A percentile compares a stretch with the other conserved stretches of the same genome.
These are phyloP conservation scores for Aphelenchoides avenae DNA, from an alignment of 1,140 invertebrate species.

Conservation along the genomic window DNA sequence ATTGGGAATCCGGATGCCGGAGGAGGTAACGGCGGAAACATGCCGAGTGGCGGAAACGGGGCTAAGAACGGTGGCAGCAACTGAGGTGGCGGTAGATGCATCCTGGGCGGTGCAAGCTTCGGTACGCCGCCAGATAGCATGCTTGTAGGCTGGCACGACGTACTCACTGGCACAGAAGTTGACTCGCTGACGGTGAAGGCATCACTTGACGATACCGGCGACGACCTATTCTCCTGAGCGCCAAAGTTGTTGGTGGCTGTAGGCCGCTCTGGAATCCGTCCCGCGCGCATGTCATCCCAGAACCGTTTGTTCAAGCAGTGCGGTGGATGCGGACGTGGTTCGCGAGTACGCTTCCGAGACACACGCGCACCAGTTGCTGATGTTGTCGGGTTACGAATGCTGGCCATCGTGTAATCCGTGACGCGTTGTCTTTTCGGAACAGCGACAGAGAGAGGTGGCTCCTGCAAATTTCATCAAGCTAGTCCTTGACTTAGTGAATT, in stretches of 20 bases:
- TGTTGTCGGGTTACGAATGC: too few species aligned
- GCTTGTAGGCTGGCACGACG: background rate
- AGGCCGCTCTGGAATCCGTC: background rate
- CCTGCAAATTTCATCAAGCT: too few species aligned
- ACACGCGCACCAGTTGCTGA: too few species aligned
- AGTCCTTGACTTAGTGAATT: too few species aligned
- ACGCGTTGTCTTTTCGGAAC: too few species aligned
- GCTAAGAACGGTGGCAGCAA: too few species aligned
- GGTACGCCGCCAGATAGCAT: background rate
- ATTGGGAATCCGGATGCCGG: too few species aligned
- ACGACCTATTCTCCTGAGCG: background rate
- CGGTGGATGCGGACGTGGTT: constrained; percentile 8
- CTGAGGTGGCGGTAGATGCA: too few species aligned
- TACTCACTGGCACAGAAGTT: background rate
- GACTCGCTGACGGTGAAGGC: background rate
- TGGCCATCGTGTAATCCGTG: too few species aligned
- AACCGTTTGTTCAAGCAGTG: constrained; percentile 16
- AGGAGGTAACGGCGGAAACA: too few species aligned
- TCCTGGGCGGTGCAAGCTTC: background rate
- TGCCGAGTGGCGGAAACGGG: too few species aligned
- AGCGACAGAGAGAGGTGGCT: too few species aligned
- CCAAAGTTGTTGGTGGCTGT: background rate
- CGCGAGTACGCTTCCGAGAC: constrained; percentile 8
- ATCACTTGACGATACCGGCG: background rate
- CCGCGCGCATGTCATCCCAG: constrained; percentile 9